Evolutionary conservation across 2,888 invertebrate species (phyloP).

Genomic region (Agrotis ipsilon): DNA sequence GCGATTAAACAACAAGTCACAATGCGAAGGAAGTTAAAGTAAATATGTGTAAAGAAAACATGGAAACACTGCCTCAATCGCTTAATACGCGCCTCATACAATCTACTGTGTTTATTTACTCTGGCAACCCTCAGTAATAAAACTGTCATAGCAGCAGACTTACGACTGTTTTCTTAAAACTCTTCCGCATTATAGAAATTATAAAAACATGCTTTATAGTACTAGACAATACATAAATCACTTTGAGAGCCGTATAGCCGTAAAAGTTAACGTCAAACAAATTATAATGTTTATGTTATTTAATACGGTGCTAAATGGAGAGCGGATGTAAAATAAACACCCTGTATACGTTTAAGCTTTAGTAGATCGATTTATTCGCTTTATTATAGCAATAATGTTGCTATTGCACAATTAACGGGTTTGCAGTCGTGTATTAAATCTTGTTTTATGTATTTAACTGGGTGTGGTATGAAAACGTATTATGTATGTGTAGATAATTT

Average conservation of each 20-base stretch:
- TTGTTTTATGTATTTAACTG: constrained; percentile 39
- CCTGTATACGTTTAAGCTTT: constrained; percentile 36
- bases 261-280: constrained; percentile 51
- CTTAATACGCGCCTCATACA: constrained; percentile 37
- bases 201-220: constrained; percentile 52
- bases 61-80: constrained; percentile 22
- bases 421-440: constrained; percentile 50
- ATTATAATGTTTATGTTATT: constrained; percentile 55
- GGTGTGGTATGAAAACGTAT: constrained; percentile 34
- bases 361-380: constrained; percentile 56
- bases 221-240: constrained; percentile 57
- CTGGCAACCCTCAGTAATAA: constrained; percentile 56
- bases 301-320: constrained; percentile 40
- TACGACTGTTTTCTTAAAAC: constrained; percentile 61
- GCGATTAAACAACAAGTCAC: constrained; percentile 23
- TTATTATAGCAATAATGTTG: constrained; percentile 55
- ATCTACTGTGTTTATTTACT: constrained; percentile 57
- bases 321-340: constrained; percentile 57
- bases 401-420: constrained; percentile 50
- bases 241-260: constrained; percentile 21
- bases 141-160: constrained; percentile 58
- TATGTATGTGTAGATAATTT: constrained; percentile 31
- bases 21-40: constrained; percentile 5
- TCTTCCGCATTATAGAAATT: constrained; percentile 53
- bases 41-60: constrained; percentile 25